Evolutionary conservation across 2,888 invertebrate genomes (phyloP).

Genomic region (Diaperis boleti): DNA sequence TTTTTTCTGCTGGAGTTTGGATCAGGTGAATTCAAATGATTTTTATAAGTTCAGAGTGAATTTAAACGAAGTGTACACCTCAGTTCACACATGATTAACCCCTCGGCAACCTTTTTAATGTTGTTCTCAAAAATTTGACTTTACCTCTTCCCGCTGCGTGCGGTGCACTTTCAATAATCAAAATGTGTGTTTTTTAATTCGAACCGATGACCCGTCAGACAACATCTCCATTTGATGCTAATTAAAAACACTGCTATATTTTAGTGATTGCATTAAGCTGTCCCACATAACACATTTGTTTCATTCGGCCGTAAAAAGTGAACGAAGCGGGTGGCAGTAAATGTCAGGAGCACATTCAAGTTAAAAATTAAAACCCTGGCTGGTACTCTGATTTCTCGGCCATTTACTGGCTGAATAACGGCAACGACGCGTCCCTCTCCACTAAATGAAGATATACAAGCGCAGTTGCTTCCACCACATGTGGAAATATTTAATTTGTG

Average conservation of each 20-base stretch:
- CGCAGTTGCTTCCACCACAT: conserved; percentile 61
- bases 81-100: too few species aligned
- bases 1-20: too few species aligned
- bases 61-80: too few species aligned
- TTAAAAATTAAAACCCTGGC: conserved; percentile 65
- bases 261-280: conserved; percentile 54
- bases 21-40: too few species aligned
- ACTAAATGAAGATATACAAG: conserved; percentile 63
- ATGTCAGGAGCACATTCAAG: conserved; percentile 64
- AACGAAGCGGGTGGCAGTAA: conserved; percentile 62
- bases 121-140: too few species aligned
- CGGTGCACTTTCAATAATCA: background rate
- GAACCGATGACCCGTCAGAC: background rate
- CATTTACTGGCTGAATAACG: conserved; percentile 64
- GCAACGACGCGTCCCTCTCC: conserved; percentile 56
- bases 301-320: conserved; percentile 60
- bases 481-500: conserved; percentile 64
- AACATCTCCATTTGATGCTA: conserved; percentile 34
- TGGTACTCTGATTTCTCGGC: conserved; percentile 64
- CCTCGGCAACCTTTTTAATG: too few species aligned
- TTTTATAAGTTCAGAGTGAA: too few species aligned
- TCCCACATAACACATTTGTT: conserved; percentile 61
- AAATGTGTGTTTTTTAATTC: background rate
- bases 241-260: conserved; percentile 52
- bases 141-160: too few species aligned